These are phyloP conservation scores for Amiota communis DNA, from an alignment of 2,888 invertebrate genomes.

Conservation along the genomic window DNA sequence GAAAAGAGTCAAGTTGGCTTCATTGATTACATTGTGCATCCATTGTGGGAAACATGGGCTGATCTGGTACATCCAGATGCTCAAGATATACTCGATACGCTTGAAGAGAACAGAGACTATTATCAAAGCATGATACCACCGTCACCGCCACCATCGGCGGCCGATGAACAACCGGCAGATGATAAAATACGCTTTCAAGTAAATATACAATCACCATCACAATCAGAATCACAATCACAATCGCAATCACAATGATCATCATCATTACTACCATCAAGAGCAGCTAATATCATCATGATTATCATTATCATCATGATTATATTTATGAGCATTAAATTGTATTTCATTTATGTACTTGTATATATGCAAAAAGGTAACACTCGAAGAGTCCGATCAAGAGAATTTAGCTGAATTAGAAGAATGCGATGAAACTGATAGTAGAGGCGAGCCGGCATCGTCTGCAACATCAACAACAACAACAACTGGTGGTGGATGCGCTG, in stretches of 20 bases:
- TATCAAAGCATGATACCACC: slow-evolving; percentile 96
- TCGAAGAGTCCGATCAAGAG: slow-evolving; percentile 81
- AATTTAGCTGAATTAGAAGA: slow-evolving; percentile 79
- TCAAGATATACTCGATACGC: slow-evolving; percentile 96
- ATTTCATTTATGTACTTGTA: slow-evolving; percentile 41
- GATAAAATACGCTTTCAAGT: slow-evolving; percentile 85
- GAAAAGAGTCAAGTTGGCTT: slow-evolving; percentile 99
- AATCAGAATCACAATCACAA: too few relatives aligned
- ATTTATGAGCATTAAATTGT: not conserved
- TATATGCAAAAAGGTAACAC: slow-evolving; percentile 78
- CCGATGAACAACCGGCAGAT: slow-evolving; percentile 75
- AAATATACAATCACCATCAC: slow-evolving; percentile 56
- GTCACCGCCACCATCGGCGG: slow-evolving; percentile 85
- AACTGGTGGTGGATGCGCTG: slow-evolving; percentile 10
- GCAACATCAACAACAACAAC: slow-evolving; percentile 48
- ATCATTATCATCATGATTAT: not conserved
- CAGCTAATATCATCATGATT: too few relatives aligned
- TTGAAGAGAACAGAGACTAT: slow-evolving; percentile 99
- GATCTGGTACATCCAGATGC: slow-evolving; percentile 99
- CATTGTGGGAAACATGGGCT: slow-evolving; percentile 99
- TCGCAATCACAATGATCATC: too few relatives aligned
- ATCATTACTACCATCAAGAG: too few relatives aligned
- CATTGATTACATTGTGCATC: slow-evolving; percentile 99
- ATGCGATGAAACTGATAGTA: slow-evolving; percentile 72
- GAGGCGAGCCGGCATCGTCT: slow-evolving; percentile 58